Evolutionary conservation across 1,140 invertebrate genomes (phyloP).

Genomic region (Telenomus remus): DNA sequence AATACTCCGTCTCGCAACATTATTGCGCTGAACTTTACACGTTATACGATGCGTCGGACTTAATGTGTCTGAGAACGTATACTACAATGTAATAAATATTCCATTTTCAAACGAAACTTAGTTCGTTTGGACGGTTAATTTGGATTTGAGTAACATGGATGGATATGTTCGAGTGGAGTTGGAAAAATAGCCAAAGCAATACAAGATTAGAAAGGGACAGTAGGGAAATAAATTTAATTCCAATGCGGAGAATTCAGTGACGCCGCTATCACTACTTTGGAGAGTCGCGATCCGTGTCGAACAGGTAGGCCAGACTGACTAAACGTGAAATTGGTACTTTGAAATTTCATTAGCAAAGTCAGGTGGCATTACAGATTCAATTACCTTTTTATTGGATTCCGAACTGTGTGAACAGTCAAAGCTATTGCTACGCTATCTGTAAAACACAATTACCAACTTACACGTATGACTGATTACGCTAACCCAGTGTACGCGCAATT

Average conservation of each 20-base stretch:
- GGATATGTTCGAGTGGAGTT: no score
- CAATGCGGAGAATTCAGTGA: conserved; percentile 49
- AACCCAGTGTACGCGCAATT: conserved; percentile 12
- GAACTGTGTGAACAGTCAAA: conserved; percentile 74
- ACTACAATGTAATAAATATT: conserved; percentile 41
- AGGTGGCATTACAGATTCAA: conserved; percentile 76
- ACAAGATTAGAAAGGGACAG: no score
- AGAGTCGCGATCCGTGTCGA: conserved; percentile 58
- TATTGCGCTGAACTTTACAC: conserved; percentile 46
- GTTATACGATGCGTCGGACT: conserved; percentile 34
- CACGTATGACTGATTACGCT: conserved; percentile 47
- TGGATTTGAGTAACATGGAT: neutral
- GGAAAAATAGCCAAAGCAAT: conserved; percentile 23
- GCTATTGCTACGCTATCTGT: conserved; percentile 59
- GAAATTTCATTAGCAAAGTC: conserved; percentile 76
- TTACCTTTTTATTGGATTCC: conserved; percentile 76
- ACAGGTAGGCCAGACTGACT: conserved; percentile 62
- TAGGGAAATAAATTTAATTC: conserved; percentile 46
- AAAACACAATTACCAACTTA: conserved; percentile 47
- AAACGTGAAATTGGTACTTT: conserved; percentile 76
- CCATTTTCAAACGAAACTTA: conserved; percentile 19
- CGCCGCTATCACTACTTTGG: conserved; percentile 51
- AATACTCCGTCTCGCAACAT: conserved; percentile 31
- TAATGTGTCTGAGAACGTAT: conserved; percentile 36
- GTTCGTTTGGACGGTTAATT: conserved; percentile 5